These are phyloP conservation scores for Calosoma granatense DNA, from an alignment of 1,140 invertebrate genomes.

Conservation along the genomic window DNA sequence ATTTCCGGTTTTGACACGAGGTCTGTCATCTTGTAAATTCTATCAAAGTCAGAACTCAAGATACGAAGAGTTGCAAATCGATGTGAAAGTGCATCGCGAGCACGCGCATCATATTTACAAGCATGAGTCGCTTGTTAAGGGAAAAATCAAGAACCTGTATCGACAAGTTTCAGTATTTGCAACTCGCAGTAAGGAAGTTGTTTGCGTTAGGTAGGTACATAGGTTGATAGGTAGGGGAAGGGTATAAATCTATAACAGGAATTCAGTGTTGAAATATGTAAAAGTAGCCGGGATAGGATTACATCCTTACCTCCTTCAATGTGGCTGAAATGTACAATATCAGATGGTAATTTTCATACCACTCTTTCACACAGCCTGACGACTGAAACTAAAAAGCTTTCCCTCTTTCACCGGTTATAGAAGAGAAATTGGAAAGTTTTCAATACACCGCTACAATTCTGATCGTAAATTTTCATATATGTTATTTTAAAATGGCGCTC, in stretches of 20 bases:
- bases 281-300: too few relatives aligned
- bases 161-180: too few relatives aligned
- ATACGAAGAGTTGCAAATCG: not conserved
- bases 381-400: not conserved
- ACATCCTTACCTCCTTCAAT: not conserved
- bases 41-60: too few relatives aligned
- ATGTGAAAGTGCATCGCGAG: not conserved
- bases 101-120: not conserved
- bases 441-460: not conserved
- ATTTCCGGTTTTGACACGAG: too few relatives aligned
- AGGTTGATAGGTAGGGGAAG: not conserved
- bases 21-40: too few relatives aligned
- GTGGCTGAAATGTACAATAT: not conserved
- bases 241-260: not conserved
- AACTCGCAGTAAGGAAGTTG: too few relatives aligned
- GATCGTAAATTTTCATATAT: not conserved
- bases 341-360: not conserved
- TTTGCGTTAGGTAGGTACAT: not conserved
- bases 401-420: not conserved
- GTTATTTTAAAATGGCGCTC: not conserved
- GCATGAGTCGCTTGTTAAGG: not conserved
- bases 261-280: not conserved
- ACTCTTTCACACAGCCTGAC: too few relatives aligned
- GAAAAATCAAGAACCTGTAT: not conserved
- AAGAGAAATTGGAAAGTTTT: not conserved